phyloP scores from a whole-genome alignment of 2,113 vertebrate genomes.

The Nanorana parkeri region DNA sequence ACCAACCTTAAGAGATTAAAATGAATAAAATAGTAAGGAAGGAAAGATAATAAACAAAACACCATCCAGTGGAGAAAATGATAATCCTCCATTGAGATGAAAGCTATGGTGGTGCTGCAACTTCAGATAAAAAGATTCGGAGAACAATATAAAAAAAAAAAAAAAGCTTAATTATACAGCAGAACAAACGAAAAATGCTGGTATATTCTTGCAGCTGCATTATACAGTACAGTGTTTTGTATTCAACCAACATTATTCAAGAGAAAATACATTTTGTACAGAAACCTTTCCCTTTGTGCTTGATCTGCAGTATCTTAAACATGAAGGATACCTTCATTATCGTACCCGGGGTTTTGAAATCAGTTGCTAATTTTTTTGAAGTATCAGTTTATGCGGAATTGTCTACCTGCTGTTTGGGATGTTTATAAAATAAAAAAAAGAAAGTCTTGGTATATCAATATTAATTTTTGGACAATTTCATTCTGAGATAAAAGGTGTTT shows the following conservation, averaged over 20 bases:
- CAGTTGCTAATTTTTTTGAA: constrained; percentile 36
- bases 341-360: constrained; percentile 26
- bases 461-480: constrained; percentile 32
- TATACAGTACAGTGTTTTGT: constrained; percentile 32
- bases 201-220: constrained; percentile 49
- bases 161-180: constrained; percentile 60
- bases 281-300: constrained; percentile 60
- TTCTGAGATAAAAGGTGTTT: constrained; percentile 12
- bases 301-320: constrained; percentile 45
- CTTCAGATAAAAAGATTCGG: constrained; percentile 64
- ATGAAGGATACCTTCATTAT: constrained; percentile 35
- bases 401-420: constrained; percentile 26
- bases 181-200: constrained; percentile 30
- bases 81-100: constrained; percentile 58
- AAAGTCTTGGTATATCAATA: constrained; percentile 6
- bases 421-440: constrained; percentile 15
- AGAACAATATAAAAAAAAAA: constrained; percentile 60
- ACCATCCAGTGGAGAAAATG: constrained; percentile 15
- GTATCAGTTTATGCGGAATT: constrained; percentile 26
- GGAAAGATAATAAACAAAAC: constrained; percentile 61
- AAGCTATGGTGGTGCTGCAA: constrained; percentile 49
- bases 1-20: constrained; percentile 61
- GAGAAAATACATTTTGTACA: constrained; percentile 62
- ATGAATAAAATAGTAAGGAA: constrained; percentile 61
- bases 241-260: constrained; percentile 35